Conservation (phyloP, 2,113 vertebrate genomes). For the Xiphophorus couchianus region DNA sequence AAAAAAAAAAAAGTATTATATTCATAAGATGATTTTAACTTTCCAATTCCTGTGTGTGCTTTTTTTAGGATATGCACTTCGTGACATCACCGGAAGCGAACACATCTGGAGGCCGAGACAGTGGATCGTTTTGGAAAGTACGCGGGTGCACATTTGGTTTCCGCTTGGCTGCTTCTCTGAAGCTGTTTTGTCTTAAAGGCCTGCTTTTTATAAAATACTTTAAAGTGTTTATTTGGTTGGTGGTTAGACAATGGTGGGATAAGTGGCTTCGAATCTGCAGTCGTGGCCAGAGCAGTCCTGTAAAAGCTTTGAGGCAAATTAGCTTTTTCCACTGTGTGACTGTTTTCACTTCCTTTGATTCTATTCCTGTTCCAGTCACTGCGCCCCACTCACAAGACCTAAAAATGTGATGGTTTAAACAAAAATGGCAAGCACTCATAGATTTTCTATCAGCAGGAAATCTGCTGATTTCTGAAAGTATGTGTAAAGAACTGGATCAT, state of each 20-base stretch:
- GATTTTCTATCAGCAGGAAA: not conserved
- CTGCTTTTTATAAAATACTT: conserved; percentile 23
- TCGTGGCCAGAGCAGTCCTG: conserved; percentile 30
- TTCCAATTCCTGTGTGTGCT: conserved; percentile 15
- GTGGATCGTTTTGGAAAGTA: conserved; percentile 28
- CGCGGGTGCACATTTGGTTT: conserved; percentile 15
- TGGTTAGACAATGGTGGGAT: conserved; percentile 39
- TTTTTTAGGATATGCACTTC: conserved; percentile 16
- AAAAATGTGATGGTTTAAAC: conserved; percentile 9
- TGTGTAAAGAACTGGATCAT: not conserved
- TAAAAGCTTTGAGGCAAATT: conserved; percentile 58
- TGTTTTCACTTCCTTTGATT: conserved; percentile 57
- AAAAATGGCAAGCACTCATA: conserved; percentile 27
- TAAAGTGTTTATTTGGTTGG: conserved; percentile 34
- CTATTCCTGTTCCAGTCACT: conserved; percentile 57
- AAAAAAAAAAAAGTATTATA: not conserved
- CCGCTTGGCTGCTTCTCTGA: conserved; percentile 12
- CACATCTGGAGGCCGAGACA: not conserved
- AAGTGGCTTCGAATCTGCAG: conserved; percentile 23
- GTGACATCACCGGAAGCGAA: conserved; percentile 29
- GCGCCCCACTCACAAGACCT: not conserved
- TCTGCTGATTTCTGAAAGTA: conserved; percentile 10
- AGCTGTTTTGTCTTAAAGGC: conserved; percentile 34
- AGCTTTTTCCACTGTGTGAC: conserved; percentile 59
- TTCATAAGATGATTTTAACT: not conserved